A percentile compares a stretch with the other conserved stretches of the same genome.
phyloP scores from a whole-genome alignment of 1,140 invertebrate species.

The Drosophila arizonae region DNA sequence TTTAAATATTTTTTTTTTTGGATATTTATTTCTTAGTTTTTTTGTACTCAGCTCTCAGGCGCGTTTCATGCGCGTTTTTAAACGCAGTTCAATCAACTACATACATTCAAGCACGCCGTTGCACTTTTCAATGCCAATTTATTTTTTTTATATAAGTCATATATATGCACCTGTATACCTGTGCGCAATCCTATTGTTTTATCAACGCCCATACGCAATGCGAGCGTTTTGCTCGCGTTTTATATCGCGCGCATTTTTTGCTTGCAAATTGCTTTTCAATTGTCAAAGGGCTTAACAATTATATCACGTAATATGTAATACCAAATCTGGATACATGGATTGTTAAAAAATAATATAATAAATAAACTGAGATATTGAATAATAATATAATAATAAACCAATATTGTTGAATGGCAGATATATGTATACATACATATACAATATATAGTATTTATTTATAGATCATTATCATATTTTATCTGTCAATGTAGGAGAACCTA shows the following conservation, averaged over 20 bases:
- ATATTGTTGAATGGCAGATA: no score
- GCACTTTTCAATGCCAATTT: slow-evolving; percentile 33
- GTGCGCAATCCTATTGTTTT: slow-evolving; percentile 13
- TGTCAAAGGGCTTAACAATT: background rate
- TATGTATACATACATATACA: no score
- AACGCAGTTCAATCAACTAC: slow-evolving; percentile 36
- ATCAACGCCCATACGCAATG: slow-evolving; percentile 6
- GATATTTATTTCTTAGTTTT: background rate
- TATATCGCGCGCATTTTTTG: slow-evolving; percentile 11
- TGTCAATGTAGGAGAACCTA: no score
- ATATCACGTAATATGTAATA: background rate
- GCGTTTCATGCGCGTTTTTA: slow-evolving; percentile 31
- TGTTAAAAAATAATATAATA: no score
- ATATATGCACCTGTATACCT: background rate
- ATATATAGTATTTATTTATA: no score
- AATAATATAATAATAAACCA: no score
- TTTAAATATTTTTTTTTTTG: background rate
- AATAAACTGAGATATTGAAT: no score
- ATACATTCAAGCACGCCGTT: background rate
- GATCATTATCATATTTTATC: no score
- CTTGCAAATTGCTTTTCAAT: background rate
- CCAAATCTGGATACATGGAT: no score
- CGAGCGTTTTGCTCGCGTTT: slow-evolving; percentile 11
- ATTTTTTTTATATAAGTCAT: background rate
- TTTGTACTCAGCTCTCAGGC: slow-evolving; percentile 3